Percentiles rank a stretch among this genome's conserved stretches.
These are phyloP conservation scores for Metopia argyrocephala DNA, from an alignment of 2,888 invertebrate species.

Conservation along the genomic window DNA sequence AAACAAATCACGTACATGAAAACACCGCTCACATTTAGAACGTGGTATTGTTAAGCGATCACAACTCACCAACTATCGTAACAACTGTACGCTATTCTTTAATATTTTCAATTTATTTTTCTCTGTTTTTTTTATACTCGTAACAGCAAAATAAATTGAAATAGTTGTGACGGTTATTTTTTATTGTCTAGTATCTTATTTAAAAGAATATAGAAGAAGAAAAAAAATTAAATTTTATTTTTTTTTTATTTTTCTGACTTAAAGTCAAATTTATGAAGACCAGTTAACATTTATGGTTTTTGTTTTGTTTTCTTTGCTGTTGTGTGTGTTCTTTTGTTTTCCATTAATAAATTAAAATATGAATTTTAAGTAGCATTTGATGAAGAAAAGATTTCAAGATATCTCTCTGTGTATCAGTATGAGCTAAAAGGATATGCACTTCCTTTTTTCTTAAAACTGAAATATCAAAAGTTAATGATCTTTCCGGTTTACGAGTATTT, in stretches of 20 bases:
- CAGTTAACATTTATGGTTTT: constrained; percentile 42
- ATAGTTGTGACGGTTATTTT: constrained; percentile 15
- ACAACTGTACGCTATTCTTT: constrained; percentile 16
- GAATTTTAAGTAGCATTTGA: constrained; percentile 15
- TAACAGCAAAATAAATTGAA: background rate
- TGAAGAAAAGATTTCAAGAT: constrained; percentile 11
- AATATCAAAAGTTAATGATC: constrained; percentile 44
- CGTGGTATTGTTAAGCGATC: constrained; percentile 57
- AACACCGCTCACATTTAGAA: constrained; percentile 64
- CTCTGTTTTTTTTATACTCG: background rate
- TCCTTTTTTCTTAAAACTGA: constrained; percentile 42
- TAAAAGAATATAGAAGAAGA: background rate
- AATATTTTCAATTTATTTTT: background rate
- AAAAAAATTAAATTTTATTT: background rate
- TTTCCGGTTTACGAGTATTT: constrained; percentile 61
- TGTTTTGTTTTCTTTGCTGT: too few species aligned
- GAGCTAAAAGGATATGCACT: constrained; percentile 49
- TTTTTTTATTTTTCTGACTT: constrained; percentile 37
- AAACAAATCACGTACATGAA: constrained; percentile 63
- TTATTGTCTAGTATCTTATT: constrained; percentile 29
- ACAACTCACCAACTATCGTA: constrained; percentile 6
- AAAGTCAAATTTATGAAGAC: constrained; percentile 60
- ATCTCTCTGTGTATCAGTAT: constrained; percentile 1
- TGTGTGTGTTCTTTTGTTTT: constrained; percentile 1
- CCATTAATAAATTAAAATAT: constrained; percentile 41